phyloP scores from a whole-genome alignment of 2,797 vertebrate genomes.

The Leuciscus waleckii region DNA sequence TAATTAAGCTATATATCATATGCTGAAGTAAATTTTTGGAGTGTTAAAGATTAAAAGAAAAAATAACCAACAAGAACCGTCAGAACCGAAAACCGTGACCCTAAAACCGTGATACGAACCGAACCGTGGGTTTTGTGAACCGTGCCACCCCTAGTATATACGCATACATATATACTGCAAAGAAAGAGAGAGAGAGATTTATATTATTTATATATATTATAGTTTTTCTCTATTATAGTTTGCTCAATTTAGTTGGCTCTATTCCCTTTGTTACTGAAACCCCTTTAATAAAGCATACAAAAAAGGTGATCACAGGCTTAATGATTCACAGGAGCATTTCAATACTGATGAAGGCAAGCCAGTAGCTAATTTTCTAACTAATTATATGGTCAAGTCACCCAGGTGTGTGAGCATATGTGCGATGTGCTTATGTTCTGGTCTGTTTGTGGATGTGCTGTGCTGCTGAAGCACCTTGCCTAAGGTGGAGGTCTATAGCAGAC shows the following conservation, averaged over 20 bases:
- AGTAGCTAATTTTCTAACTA: conserved; percentile 14
- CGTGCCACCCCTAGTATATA: too few species aligned
- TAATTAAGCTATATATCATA: too few species aligned
- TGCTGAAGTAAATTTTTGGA: too few species aligned
- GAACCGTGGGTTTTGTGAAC: too few species aligned
- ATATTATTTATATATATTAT: neutral
- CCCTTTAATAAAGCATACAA: neutral
- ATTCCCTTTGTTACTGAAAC: neutral
- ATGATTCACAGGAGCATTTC: neutral
- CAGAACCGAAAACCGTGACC: too few species aligned
- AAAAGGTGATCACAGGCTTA: neutral
- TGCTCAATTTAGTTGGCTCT: neutral
- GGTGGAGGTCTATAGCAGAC: conserved; percentile 59
- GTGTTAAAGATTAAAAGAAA: too few species aligned
- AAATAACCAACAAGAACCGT: too few species aligned
- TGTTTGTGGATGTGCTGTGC: conserved; percentile 34
- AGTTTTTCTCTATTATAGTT: neutral
- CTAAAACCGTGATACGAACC: too few species aligned
- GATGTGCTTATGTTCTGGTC: neutral
- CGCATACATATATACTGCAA: neutral
- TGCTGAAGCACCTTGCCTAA: conserved; percentile 58
- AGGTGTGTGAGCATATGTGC: conserved; percentile 30
- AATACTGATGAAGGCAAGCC: conserved; percentile 14
- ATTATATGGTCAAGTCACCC: conserved; percentile 28
- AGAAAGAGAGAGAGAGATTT: too few species aligned